Evolutionary conservation across 2,797 vertebrate species (phyloP).

Genomic region (Morelia viridis): DNA sequence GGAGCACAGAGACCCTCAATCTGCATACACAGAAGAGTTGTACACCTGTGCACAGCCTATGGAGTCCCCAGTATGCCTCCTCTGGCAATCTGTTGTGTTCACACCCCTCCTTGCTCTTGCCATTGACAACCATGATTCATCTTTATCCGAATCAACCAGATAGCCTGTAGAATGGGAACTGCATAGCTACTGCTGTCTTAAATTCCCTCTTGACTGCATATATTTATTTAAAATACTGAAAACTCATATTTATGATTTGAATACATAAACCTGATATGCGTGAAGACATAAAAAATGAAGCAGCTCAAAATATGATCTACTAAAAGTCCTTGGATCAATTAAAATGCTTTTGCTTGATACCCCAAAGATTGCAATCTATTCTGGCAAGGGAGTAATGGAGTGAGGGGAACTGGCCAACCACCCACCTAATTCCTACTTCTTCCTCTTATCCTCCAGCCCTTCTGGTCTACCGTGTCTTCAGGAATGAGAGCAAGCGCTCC

Average conservation of each 20-base stretch:
- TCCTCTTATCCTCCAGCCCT: slow-evolving; percentile 76
- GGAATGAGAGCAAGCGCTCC: slow-evolving; percentile 82
- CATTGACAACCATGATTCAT: neutral
- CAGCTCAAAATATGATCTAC: neutral
- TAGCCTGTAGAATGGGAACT: neutral
- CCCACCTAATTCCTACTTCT: neutral
- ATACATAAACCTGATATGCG: neutral
- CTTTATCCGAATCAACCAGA: neutral
- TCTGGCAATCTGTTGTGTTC: neutral
- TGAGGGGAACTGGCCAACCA: neutral
- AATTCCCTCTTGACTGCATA: neutral
- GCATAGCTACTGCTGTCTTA: neutral
- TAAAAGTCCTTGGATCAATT: neutral
- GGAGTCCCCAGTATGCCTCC: neutral
- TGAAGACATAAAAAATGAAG: neutral
- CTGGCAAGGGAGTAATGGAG: neutral
- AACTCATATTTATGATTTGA: neutral
- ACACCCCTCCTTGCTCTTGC: neutral
- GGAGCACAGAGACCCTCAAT: neutral
- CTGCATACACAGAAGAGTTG: neutral
- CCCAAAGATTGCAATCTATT: neutral
- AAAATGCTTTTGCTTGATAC: neutral
- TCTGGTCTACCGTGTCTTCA: slow-evolving; percentile 92
- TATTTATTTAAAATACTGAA: neutral
- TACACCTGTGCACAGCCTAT: neutral